Evolutionary conservation across 1,140 invertebrate species (phyloP), one percentile per base, ranked within the genome.

Genomic region (Caenorhabditis latens): DNA sequence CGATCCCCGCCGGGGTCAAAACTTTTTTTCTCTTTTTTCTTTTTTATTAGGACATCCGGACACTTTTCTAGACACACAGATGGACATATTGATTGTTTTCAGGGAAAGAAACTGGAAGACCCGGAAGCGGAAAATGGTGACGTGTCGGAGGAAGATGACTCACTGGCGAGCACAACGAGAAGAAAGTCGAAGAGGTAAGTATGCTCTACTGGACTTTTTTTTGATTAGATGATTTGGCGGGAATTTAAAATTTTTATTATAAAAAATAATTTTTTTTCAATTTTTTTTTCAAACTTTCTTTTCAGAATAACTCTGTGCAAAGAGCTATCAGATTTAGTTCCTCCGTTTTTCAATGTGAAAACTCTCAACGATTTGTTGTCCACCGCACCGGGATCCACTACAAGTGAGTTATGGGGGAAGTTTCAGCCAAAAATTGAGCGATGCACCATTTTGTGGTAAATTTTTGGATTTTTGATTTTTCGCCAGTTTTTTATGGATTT

Each of bases 251-350:
- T n/a, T n/a, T n/a, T n/a, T n/a, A 32, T 32, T 21, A 24, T 9
- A 7, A 2, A 57, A 24, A 53, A 50, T n/a, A n/a, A n/a, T n/a
- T n/a, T 21, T 19, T 24, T 9, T 84, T 7, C 40, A 61, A 58
- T 65, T 21, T 8, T 50, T 32, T 40, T 42, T 32, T 58, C 14
- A 57, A 65, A 21, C 14, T 53, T 11, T 48, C 2, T 21, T 85
- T 85, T 55, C 53, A 87, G 83, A 65, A 85, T 88, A 40, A 53
- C n/a, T 1, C 53, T 91, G n/a, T 83, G 84, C 43, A 84, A 83
- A 43, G 87, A 92, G 58, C 61, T 92, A 14, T 88, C 90, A 21
- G 90, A 92, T 55, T 71, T 92, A 21, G 91, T 93, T 61, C 84
- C 90, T 13, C 88, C 90, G 9, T 92, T 92, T 85, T 86, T 90